Base-by-base conservation (phyloP, 1,140 invertebrate genomes). In the Tenebrio molitor region DNA sequence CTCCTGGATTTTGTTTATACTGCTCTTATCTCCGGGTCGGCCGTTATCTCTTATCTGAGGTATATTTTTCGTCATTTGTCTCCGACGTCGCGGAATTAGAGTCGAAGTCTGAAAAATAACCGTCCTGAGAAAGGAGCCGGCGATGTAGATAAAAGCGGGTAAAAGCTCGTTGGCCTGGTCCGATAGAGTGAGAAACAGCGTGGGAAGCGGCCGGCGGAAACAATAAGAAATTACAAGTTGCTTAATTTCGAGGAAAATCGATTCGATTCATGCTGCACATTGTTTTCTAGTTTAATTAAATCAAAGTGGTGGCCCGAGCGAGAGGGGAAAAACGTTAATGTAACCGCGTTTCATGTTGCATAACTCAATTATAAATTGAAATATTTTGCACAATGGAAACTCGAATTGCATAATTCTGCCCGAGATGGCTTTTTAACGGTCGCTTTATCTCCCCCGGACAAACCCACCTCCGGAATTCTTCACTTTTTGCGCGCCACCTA, bases 261-360 rank as follows among this genome's bases (percentile, higher is more conserved):
- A 58, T 58, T 12, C 10, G n/a, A n/a, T 46, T 15, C 23, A 58
- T 58, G n/a, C n/a, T n/a, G 12, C 50, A 58, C n/a, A 58, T 58
- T 58, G 23, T 58, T 58, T 41, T 58, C 23, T n/a, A 25, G 12
- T 58, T 29, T 58, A 58, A 58, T 58, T 58, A 58, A 58, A 33
- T 58, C 23, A 12, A 8, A 58, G 36, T n/a, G 7, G n/a, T 58
- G 3, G 10, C 4, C 6, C 3, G 16, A 46, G 17, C 15, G 23
- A 8, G 21, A n/a, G 21, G 6, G 0, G 46, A 53, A 53, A 39
- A 53, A 10, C 46, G 46, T 46, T 53, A 25, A 53, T 53, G 46
- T 53, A 4, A 25, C 46, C 46, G n/a, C 21, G 46, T 53, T 53
- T 53, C 19, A 25, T 53, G 46, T 53, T 21, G 7, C 21, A 25